A percentile compares a stretch with the other conserved stretches of the same genome.
Conservation (phyloP, 2,888 invertebrate species). For the Xestia c-nigrum region DNA sequence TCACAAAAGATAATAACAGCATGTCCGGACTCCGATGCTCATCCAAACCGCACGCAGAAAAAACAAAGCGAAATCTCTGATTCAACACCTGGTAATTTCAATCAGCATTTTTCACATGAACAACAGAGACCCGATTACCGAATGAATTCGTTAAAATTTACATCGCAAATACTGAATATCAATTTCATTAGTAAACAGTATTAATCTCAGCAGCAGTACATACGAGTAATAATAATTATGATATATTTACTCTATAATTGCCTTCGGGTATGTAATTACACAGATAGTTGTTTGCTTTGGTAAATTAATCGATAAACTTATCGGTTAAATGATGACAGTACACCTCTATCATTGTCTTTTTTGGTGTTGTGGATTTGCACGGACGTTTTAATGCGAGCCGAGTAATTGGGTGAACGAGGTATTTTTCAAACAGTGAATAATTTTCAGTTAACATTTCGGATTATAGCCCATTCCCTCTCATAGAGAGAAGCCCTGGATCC, state of each 20-base stretch:
- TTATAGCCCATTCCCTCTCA: too few relatives aligned
- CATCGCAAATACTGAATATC: slow-evolving; percentile 71
- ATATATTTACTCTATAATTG: slow-evolving; percentile 73
- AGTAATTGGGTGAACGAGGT: background rate
- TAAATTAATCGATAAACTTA: slow-evolving; percentile 64
- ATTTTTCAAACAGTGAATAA: background rate
- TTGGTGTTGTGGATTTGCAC: background rate
- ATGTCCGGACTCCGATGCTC: background rate
- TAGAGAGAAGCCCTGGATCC: too few relatives aligned
- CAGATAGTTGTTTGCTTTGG: slow-evolving; percentile 67
- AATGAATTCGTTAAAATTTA: slow-evolving; percentile 68
- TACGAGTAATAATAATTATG: slow-evolving; percentile 65
- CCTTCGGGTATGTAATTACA: slow-evolving; percentile 74
- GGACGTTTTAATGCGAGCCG: background rate
- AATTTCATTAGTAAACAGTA: slow-evolving; percentile 77
- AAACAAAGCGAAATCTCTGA: slow-evolving; percentile 29
- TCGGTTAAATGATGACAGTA: slow-evolving; percentile 42
- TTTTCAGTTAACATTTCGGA: background rate
- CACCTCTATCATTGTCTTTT: slow-evolving; percentile 35
- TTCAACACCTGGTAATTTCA: slow-evolving; percentile 42
- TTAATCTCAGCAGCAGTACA: slow-evolving; percentile 73
- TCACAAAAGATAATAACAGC: slow-evolving; percentile 25
- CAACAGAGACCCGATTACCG: slow-evolving; percentile 52
- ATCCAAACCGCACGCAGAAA: slow-evolving; percentile 7
- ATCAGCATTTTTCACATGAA: slow-evolving; percentile 55